phyloP scores from a whole-genome alignment of 2,113 vertebrate genomes.

The Oryzias woworae region DNA sequence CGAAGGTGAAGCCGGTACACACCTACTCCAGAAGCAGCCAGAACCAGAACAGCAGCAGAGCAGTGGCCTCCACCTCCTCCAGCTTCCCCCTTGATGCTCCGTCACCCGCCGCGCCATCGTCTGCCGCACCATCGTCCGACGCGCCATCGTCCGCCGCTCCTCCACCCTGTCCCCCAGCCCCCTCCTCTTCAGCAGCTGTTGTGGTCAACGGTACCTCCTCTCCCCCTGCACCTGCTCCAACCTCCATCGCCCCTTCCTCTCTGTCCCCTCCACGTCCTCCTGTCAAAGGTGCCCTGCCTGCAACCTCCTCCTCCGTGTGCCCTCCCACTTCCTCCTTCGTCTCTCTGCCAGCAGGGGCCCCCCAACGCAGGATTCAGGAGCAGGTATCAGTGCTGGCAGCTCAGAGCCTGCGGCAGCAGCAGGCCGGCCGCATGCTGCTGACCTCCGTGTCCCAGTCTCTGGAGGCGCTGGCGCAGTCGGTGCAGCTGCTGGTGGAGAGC shows the following conservation, averaged over 20 bases:
- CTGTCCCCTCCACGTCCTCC: background rate
- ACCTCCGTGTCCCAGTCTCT: conserved; percentile 73
- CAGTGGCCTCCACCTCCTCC: conserved; percentile 8
- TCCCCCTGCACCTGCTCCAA: background rate
- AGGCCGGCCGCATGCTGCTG: conserved; percentile 69
- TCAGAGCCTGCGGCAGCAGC: conserved; percentile 77
- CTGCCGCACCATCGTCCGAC: conserved; percentile 32
- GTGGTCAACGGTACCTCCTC: conserved; percentile 21
- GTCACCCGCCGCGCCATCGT: too few species aligned
- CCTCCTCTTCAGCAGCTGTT: conserved; percentile 4
- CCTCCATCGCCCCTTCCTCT: background rate
- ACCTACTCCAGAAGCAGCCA: conserved; percentile 63
- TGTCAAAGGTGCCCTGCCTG: background rate
- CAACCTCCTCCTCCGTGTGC: background rate
- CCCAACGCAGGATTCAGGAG: conserved; percentile 18
- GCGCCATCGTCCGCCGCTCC: conserved; percentile 9
- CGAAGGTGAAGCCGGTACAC: conserved; percentile 39
- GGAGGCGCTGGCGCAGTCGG: conserved; percentile 70
- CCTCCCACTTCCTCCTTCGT: background rate
- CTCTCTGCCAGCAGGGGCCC: conserved; percentile 15
- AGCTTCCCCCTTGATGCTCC: background rate
- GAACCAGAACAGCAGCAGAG: conserved; percentile 1
- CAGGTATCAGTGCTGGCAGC: conserved; percentile 61
- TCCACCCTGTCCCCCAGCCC: background rate
- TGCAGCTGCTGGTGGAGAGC: conserved; percentile 75